Percentiles rank a stretch among this genome's conserved stretches.
These are phyloP conservation scores for Equus quagga DNA, from an alignment of 2,113 vertebrate genomes.

Conservation along the genomic window DNA sequence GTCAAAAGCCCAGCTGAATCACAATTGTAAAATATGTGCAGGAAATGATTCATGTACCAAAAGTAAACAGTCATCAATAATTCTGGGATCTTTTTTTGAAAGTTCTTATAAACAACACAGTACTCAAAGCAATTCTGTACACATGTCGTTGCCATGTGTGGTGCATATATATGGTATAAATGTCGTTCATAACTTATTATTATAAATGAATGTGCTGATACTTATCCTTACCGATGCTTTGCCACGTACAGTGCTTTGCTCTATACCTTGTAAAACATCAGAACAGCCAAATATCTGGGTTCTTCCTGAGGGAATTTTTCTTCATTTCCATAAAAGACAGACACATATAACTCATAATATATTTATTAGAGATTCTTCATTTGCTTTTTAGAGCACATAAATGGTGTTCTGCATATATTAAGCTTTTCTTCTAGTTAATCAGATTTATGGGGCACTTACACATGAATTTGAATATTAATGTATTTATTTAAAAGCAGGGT, in stretches of 20 bases:
- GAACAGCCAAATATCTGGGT: slow-evolving; percentile 47
- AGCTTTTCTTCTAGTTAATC: slow-evolving; percentile 67
- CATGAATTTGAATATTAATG: slow-evolving; percentile 77
- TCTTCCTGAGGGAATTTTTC: slow-evolving; percentile 32
- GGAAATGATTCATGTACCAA: slow-evolving; percentile 75
- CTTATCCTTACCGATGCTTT: neutral
- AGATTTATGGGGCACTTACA: slow-evolving; percentile 58
- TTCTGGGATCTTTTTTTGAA: slow-evolving; percentile 53
- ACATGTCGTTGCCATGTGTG: neutral
- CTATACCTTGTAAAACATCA: slow-evolving; percentile 51
- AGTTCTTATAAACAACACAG: slow-evolving; percentile 62
- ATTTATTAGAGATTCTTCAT: slow-evolving; percentile 54
- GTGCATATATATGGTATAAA: neutral
- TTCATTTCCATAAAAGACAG: slow-evolving; percentile 73
- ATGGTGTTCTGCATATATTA: slow-evolving; percentile 59
- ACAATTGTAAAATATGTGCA: slow-evolving; percentile 70
- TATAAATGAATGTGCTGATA: neutral
- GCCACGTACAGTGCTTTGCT: neutral
- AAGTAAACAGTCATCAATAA: slow-evolving; percentile 75
- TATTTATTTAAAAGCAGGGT: slow-evolving; percentile 72
- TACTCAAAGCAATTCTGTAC: slow-evolving; percentile 8
- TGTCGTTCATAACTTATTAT: slow-evolving; percentile 45
- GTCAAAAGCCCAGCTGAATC: slow-evolving; percentile 63
- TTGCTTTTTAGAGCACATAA: slow-evolving; percentile 61
- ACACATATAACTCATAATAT: slow-evolving; percentile 58